Conservation (phyloP, 1,140 invertebrate genomes). For the Drosophila watanabei region DNA sequence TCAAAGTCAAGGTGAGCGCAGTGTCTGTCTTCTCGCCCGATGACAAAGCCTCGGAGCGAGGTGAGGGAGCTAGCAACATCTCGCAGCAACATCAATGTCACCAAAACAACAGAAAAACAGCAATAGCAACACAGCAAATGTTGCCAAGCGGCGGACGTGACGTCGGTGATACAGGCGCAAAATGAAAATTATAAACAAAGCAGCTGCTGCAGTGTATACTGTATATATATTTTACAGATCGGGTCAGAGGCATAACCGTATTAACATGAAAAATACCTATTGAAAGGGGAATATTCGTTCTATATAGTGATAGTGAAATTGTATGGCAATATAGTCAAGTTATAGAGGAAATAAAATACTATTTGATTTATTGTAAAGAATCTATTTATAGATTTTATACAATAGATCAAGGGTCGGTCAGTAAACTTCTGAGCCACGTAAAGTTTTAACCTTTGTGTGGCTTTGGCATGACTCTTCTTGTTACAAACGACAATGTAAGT, state of each 20-base stretch:
- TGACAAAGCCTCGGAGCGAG: constrained; percentile 22
- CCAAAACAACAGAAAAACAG: not conserved
- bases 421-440: not conserved
- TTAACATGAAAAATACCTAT: not conserved
- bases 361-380: not conserved
- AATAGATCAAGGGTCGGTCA: not conserved
- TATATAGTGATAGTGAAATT: not conserved
- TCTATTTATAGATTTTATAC: no score
- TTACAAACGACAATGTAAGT: not conserved
- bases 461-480: no score
- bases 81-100: constrained; percentile 17
- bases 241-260: constrained; percentile 17
- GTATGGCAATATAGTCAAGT: not conserved
- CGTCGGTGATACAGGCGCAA: constrained; percentile 23
- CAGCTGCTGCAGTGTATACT: constrained; percentile 6
- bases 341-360: not conserved
- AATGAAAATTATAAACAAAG: constrained; percentile 46
- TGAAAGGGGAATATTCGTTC: not conserved
- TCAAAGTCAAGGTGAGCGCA: constrained; percentile 43
- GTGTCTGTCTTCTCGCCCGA: constrained; percentile 4
- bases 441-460: not conserved
- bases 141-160: constrained; percentile 49
- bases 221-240: constrained; percentile 26
- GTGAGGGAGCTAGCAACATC: constrained; percentile 23
- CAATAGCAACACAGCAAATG: constrained; percentile 21